Percentiles rank a stretch among this genome's conserved stretches.
Evolutionary conservation across 2,113 vertebrate species (phyloP).

Genomic region (Tricholaema leucomelas): DNA sequence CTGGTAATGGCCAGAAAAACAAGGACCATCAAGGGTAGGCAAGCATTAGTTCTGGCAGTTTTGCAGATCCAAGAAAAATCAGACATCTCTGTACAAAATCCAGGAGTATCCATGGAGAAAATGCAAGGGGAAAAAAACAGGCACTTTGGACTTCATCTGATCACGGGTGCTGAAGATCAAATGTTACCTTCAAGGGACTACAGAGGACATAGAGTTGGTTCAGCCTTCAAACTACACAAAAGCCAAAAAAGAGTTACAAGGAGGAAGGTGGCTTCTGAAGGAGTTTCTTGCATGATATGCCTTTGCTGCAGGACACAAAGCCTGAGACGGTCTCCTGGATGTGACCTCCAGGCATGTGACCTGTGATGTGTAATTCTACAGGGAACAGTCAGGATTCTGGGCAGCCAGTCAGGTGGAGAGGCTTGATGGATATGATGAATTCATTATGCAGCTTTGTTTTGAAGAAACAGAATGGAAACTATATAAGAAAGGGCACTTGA

Average conservation of each 20-base stretch:
- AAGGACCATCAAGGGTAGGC: neutral
- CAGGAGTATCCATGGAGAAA: neutral
- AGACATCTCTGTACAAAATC: neutral
- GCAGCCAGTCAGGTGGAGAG: neutral
- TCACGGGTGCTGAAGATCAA: neutral
- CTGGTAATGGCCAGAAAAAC: neutral
- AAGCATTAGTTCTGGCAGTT: neutral
- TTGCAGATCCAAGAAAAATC: neutral
- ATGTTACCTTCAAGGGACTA: neutral
- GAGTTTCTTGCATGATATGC: neutral
- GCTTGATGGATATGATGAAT: neutral
- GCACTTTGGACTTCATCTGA: neutral
- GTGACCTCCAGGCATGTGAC: conserved; percentile 6
- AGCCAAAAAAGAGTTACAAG: neutral
- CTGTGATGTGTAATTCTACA: neutral
- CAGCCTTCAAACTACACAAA: neutral
- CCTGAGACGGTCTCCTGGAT: neutral
- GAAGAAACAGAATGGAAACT: neutral
- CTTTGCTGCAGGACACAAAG: neutral
- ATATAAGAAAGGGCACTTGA: neutral
- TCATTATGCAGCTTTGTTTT: neutral
- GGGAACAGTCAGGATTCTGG: neutral
- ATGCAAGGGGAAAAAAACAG: neutral
- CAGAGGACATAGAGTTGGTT: rapidly evolving
- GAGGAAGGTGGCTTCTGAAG: neutral